These are phyloP conservation scores for Perognathus longimembris DNA, from an alignment of 2,113 vertebrate species.

Conservation along the genomic window DNA sequence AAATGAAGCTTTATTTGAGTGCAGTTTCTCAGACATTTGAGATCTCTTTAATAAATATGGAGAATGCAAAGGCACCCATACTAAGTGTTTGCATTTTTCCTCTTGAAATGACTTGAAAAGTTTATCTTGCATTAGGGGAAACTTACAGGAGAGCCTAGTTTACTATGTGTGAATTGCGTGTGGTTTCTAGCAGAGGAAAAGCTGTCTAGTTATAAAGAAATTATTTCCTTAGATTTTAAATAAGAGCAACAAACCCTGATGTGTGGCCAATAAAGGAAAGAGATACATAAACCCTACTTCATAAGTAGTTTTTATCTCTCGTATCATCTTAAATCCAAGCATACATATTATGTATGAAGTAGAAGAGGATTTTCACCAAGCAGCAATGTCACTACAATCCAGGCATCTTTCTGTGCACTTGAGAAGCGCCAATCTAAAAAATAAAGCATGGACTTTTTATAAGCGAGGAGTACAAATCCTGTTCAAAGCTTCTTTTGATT, in stretches of 20 bases:
- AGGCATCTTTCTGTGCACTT: neutral
- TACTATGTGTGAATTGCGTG: conserved; percentile 39
- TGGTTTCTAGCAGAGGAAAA: conserved; percentile 36
- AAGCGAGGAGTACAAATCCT: conserved; percentile 43
- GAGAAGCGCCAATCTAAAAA: conserved; percentile 24
- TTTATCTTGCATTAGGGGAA: conserved; percentile 25
- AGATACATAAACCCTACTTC: neutral
- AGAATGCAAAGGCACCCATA: neutral
- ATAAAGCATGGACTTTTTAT: conserved; percentile 30
- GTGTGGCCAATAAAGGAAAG: conserved; percentile 31
- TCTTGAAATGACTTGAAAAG: neutral
- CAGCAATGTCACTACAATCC: conserved; percentile 1
- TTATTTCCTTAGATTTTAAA: conserved; percentile 52
- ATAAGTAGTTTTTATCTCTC: conserved; percentile 35
- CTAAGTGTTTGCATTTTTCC: neutral
- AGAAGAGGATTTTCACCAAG: neutral
- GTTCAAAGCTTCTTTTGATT: conserved; percentile 68
- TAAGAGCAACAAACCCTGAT: neutral
- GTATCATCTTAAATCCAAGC: conserved; percentile 32
- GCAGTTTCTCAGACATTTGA: conserved; percentile 18
- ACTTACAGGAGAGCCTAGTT: conserved; percentile 28
- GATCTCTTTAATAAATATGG: conserved; percentile 6
- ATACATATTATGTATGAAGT: neutral
- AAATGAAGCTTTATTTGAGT: neutral
- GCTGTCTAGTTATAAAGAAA: conserved; percentile 53